Evolutionary conservation across 2,888 invertebrate species (phyloP), one percentile per base, ranked within the genome.

Genomic region (Rapana venosa): DNA sequence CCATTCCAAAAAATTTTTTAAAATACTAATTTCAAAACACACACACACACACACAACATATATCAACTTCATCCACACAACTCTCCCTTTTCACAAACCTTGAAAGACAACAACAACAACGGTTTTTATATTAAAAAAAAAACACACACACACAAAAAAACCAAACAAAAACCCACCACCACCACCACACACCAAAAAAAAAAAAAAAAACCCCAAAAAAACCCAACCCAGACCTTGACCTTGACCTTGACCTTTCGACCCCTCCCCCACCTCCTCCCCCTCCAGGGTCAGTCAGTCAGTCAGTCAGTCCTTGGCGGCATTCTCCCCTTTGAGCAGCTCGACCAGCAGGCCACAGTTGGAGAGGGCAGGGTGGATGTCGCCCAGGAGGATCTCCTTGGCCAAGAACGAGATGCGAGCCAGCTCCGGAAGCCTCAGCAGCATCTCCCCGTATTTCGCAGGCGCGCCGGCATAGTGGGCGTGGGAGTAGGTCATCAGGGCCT

Each of bases 381-480:
- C 92, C 88, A 94, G 92, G 20, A 96, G 93, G 87, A 94, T 94
- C 90, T 95, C 99, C 96, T 99, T 99, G 94, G 98, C 98, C 95
- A 98, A 98, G 97, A 98, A 98, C 96, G 99, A 99, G 94, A 99
- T 98, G 95, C 99, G 97, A 96, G 99, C 98, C 94, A 99, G 97
- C 96, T 99, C 99, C 22, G 99, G 98, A 96, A 99, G 98, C 94
- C 99, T 97, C 92, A 99, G 97, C 92, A 99, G 96, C 90, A 99
- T 97, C 96, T 99, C 99, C 81, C 99, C 99, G 96, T 99, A 99
- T 97, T 99, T 99, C 93, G 98, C 98, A 88, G 98, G 98, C 96
- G 98, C 97, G 93, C 98, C 98, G 26, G 98, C 98, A 96, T 98
- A 99, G 96, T 98, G 98, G 56, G 97, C 97, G 93, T 98, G 97